Conservation (phyloP, 2,888 invertebrate species). For the Drosophila imparisetae region DNA sequence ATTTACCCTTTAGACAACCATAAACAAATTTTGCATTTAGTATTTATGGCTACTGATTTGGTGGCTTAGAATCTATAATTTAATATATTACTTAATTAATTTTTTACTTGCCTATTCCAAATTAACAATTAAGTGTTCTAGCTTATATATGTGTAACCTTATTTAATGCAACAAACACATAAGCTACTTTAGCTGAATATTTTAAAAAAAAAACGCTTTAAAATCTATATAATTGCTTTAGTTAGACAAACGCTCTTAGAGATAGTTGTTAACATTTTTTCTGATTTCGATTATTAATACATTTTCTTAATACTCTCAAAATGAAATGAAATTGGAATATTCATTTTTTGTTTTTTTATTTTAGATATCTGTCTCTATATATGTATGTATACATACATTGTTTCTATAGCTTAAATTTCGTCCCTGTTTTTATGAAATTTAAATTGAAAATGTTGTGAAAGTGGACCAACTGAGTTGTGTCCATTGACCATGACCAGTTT, state of each 20-base stretch:
- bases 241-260: not conserved
- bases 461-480: slow-evolving; percentile 20
- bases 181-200: not conserved
- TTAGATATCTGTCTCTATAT: not conserved
- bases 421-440: not conserved
- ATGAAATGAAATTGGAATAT: not conserved
- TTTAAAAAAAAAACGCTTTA: not conserved
- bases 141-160: too few species aligned
- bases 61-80: not conserved
- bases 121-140: not conserved
- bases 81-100: not conserved
- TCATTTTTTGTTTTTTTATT: not conserved
- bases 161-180: not conserved
- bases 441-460: slow-evolving; percentile 59
- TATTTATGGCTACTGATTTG: not conserved
- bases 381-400: not conserved
- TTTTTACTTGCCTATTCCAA: not conserved
- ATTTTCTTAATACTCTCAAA: not conserved
- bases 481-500: not conserved
- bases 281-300: not conserved
- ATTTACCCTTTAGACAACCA: not conserved
- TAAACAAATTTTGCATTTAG: not conserved
- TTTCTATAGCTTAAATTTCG: not conserved
- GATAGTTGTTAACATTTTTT: not conserved
- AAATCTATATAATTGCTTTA: not conserved